Percentiles rank a stretch among this genome's conserved stretches.
Conservation (phyloP, 2,113 vertebrate genomes). For the Echinops telfairi region DNA sequence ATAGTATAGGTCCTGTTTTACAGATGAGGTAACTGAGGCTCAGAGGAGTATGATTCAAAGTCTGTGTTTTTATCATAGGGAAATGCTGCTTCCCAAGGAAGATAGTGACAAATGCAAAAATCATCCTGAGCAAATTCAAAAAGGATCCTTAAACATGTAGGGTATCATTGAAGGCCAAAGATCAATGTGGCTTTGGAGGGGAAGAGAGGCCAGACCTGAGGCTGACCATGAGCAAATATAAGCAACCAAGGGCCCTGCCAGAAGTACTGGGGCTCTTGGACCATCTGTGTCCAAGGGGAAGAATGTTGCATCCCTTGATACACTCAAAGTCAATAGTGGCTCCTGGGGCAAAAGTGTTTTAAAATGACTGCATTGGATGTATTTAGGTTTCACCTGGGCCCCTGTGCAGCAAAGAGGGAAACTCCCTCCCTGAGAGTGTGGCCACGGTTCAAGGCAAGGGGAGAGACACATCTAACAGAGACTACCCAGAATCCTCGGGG, state of each 20-base stretch:
- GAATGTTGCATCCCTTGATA: not conserved
- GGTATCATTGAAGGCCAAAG: not conserved
- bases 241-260: not conserved
- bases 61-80: not conserved
- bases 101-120: not conserved
- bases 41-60: not conserved
- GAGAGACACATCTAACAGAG: not conserved
- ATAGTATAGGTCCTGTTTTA: not conserved
- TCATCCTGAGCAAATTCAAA: not conserved
- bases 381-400: not conserved
- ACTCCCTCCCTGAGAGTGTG: not conserved
- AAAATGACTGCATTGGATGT: not conserved
- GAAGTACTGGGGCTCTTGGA: not conserved
- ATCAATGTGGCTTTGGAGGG: not conserved
- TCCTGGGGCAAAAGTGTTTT: not conserved
- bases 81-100: not conserved
- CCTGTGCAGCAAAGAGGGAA: no score
- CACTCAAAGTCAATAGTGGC: not conserved
- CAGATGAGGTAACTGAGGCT: constrained; percentile 37
- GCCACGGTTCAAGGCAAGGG: not conserved
- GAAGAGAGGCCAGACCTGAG: not conserved
- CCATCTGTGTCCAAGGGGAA: not conserved
- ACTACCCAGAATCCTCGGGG: not conserved
- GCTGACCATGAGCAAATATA: not conserved
- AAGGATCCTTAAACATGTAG: not conserved